Evolutionary conservation across 2,113 vertebrate genomes (phyloP).

Genomic region (Dipodomys merriami): DNA sequence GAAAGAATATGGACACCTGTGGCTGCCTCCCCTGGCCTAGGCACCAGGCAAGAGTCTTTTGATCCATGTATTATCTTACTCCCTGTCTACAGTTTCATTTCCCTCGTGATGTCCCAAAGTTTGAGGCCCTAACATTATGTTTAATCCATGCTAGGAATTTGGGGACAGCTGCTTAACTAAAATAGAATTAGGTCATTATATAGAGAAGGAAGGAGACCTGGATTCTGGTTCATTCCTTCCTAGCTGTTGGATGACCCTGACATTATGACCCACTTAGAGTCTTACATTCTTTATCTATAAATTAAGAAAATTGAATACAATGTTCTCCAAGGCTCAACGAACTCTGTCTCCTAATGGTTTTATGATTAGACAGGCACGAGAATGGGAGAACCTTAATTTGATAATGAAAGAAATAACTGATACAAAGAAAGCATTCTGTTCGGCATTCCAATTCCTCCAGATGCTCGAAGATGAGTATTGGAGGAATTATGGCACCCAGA

Average conservation of each 20-base stretch:
- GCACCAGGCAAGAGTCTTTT: neutral
- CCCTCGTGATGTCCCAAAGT: neutral
- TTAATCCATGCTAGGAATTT: neutral
- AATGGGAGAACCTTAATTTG: neutral
- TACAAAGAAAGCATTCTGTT: neutral
- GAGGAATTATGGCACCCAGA: neutral
- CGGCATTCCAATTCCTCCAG: too few species aligned
- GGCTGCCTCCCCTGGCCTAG: neutral
- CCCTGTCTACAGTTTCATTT: neutral
- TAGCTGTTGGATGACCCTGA: neutral
- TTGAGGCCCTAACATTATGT: neutral
- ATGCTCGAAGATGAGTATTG: neutral
- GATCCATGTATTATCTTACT: neutral
- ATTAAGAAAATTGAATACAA: neutral
- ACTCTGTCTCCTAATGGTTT: neutral
- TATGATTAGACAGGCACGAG: neutral
- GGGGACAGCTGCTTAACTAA: neutral
- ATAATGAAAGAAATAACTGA: neutral
- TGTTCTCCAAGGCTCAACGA: neutral
- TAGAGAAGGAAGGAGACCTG: neutral
- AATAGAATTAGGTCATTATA: constrained; percentile 4
- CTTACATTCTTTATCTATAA: neutral
- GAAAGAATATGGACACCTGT: neutral
- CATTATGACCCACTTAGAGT: neutral
- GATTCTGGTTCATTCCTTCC: neutral